These are phyloP conservation scores for Parnassius smintheus DNA, from an alignment of 2,888 invertebrate genomes.

Conservation along the genomic window DNA sequence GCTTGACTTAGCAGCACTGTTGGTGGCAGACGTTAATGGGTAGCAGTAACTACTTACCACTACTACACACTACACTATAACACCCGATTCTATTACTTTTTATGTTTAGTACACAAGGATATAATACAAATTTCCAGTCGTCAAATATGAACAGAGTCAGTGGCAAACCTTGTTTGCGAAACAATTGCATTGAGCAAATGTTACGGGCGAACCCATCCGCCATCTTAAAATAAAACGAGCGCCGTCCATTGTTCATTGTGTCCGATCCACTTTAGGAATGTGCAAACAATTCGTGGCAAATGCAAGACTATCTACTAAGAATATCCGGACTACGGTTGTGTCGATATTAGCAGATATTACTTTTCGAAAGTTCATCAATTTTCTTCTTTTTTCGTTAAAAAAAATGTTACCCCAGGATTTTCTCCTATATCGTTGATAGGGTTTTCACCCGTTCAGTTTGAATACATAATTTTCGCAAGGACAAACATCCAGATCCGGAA, in stretches of 20 bases:
- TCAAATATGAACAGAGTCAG: too few relatives aligned
- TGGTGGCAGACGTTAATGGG: too few relatives aligned
- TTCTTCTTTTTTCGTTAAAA: background rate
- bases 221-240: conserved; percentile 13
- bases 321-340: too few relatives aligned
- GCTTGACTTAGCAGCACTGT: too few relatives aligned
- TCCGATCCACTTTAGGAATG: conserved; percentile 10
- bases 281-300: conserved; percentile 15
- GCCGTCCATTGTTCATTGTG: conserved; percentile 23
- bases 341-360: background rate
- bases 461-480: too few relatives aligned
- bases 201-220: conserved; percentile 12
- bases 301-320: conserved; percentile 5
- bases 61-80: too few relatives aligned
- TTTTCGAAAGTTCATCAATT: background rate
- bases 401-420: background rate
- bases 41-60: too few relatives aligned
- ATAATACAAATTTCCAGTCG: too few relatives aligned
- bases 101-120: too few relatives aligned
- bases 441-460: background rate
- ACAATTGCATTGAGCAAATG: conserved; percentile 6
- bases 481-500: too few relatives aligned
- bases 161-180: background rate
- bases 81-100: too few relatives aligned
- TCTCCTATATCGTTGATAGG: background rate